phyloP scores from a whole-genome alignment of 2,113 vertebrate genomes.

The Cephalopholis sonnerati region DNA sequence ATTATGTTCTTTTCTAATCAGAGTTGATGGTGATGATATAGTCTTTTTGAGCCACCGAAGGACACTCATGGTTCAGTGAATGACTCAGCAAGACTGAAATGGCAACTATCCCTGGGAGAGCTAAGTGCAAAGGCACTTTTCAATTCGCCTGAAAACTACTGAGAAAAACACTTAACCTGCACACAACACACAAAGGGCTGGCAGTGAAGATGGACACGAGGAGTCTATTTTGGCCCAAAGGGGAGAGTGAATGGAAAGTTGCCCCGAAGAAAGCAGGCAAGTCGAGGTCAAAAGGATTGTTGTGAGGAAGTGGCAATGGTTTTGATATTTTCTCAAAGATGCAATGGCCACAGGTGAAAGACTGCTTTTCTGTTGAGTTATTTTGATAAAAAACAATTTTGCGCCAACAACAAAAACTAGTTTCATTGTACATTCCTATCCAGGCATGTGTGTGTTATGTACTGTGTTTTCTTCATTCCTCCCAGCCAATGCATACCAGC shows the following conservation, averaged over 20 bases:
- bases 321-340: constrained; percentile 38
- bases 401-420: neutral
- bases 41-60: constrained; percentile 34
- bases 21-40: constrained; percentile 48
- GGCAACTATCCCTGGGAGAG: constrained; percentile 71
- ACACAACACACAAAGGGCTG: constrained; percentile 56
- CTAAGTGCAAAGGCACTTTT: constrained; percentile 71
- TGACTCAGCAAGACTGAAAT: constrained; percentile 73
- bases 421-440: no score
- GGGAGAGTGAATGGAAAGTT: constrained; percentile 55
- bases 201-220: constrained; percentile 50
- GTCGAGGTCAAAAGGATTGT: constrained; percentile 55
- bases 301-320: constrained; percentile 40
- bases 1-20: constrained; percentile 44
- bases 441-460: neutral
- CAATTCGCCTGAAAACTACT: constrained; percentile 69
- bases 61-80: constrained; percentile 62
- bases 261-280: constrained; percentile 41
- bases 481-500: neutral
- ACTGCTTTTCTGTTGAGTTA: constrained; percentile 16
- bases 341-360: constrained; percentile 32
- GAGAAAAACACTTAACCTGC: constrained; percentile 80
- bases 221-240: constrained; percentile 60
- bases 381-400: constrained; percentile 20
- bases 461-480: neutral